A percentile compares a stretch with the other conserved stretches of the same genome.
phyloP scores from a whole-genome alignment of 2,888 invertebrate species.

The Zaprionus obscuricornis region DNA sequence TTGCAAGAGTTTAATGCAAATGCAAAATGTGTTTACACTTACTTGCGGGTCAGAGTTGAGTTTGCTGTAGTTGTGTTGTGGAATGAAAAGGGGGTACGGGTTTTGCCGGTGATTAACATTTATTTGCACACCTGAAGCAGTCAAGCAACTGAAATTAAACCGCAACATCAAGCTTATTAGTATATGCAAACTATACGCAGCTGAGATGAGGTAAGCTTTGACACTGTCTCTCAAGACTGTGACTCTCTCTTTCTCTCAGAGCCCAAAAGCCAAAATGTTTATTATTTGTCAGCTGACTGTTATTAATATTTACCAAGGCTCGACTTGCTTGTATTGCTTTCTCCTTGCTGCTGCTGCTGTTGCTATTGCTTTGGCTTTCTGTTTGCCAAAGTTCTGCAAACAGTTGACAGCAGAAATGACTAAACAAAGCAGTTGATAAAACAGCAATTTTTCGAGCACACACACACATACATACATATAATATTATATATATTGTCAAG shows the following conservation, averaged over 20 bases:
- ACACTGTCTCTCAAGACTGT: constrained; percentile 6
- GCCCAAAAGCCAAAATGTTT: constrained; percentile 38
- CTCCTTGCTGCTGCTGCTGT: no score
- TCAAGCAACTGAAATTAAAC: constrained; percentile 54
- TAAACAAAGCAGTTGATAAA: neutral
- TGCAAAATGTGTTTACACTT: no score
- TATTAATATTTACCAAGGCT: constrained; percentile 55
- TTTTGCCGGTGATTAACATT: no score
- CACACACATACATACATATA: no score
- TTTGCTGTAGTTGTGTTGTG: neutral
- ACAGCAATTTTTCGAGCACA: no score
- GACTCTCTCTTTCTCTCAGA: no score
- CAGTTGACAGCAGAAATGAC: neutral
- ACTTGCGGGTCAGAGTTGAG: no score
- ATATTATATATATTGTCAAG: no score
- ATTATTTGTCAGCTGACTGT: constrained; percentile 31
- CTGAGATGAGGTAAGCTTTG: constrained; percentile 15
- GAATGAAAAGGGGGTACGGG: constrained; percentile 3
- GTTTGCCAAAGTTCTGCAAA: constrained; percentile 1
- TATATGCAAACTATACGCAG: constrained; percentile 12
- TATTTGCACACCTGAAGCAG: constrained; percentile 51
- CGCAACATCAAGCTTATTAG: constrained; percentile 43
- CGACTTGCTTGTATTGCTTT: constrained; percentile 10
- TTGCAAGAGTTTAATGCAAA: constrained; percentile 24
- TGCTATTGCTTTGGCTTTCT: constrained; percentile 5